Base-by-base conservation (phyloP, 2,797 vertebrate species). In the Momotus momota region DNA sequence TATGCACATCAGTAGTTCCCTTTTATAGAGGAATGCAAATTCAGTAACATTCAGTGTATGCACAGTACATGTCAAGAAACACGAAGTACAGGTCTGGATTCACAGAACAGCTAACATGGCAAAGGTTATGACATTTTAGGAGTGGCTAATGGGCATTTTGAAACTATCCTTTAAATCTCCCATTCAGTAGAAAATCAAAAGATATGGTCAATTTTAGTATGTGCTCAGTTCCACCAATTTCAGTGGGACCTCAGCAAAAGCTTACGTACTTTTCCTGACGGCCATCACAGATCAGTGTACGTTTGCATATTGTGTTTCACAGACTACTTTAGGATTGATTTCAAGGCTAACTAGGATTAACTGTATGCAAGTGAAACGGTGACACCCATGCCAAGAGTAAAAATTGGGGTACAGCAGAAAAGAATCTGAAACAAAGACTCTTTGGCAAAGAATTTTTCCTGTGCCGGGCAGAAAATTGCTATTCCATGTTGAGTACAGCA, bases 51-150 rank as follows among this genome's bases (percentile, higher is more conserved):
- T 72, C 69, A 79, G 61, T 6, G 22, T 31, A 49, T 22, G 57
- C 75, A 70, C 45, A 41, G 41, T 38, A 51, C 31, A 89, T 1
- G 18, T 45, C 61, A 60, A 86, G 54, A 83, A 84, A 77, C n/a
- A 81, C 0, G 1, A 95, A 82, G 62, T 16, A 82, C 64, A 89
- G 79, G 90, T 86, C 90, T 96, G 95, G 92, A 91, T 91, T 96
- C 85, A 90, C 58, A 78, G 74, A 74, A 86, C 27, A 95, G 29
- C 74, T 71, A 66, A 69, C 18, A 16, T 2, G 27, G 77, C 57
- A 72, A 88, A 78, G 65, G 72, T 43, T 20, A 19, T 5, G 19
- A 22, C n/a, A 57, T 88, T 35, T 40, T 38, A 55, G 12, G 21
- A 52, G 35, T 10, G 54, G 33, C 51, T 61, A 65, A 43, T 5